Percentiles rank a stretch among this genome's conserved stretches.
phyloP scores from a whole-genome alignment of 2,888 invertebrate genomes.

The Chromoteleia sp. region DNA sequence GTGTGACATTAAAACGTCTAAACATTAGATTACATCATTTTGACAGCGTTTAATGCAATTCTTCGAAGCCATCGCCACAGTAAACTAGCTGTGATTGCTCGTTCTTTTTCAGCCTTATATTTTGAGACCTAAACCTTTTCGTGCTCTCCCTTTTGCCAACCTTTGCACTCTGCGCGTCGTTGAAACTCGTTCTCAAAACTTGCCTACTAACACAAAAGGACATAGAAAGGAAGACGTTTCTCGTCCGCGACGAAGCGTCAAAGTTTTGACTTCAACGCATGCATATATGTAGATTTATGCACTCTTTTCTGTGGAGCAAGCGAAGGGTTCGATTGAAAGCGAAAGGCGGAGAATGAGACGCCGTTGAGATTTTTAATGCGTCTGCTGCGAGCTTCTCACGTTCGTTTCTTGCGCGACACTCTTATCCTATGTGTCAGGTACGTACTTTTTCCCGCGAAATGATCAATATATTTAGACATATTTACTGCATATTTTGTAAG shows the following conservation, averaged over 20 bases:
- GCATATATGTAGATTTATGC: slow-evolving; percentile 83
- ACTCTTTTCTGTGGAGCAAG: slow-evolving; percentile 75
- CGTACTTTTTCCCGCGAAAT: slow-evolving; percentile 73
- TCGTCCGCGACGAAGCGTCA: slow-evolving; percentile 74
- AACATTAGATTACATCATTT: no score
- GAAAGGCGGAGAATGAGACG: slow-evolving; percentile 70
- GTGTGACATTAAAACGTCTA: no score
- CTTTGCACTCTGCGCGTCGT: slow-evolving; percentile 52
- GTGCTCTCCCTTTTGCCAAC: slow-evolving; percentile 22
- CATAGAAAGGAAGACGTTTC: slow-evolving; percentile 63
- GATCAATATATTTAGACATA: slow-evolving; percentile 67
- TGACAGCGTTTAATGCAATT: no score
- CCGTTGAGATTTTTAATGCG: slow-evolving; percentile 69
- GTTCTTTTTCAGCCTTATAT: slow-evolving; percentile 70
- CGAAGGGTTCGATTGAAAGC: slow-evolving; percentile 74
- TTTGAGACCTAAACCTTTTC: slow-evolving; percentile 32
- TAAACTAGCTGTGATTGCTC: slow-evolving; percentile 38
- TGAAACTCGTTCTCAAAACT: slow-evolving; percentile 73
- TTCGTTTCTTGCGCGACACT: slow-evolving; percentile 60
- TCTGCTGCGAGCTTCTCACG: slow-evolving; percentile 72
- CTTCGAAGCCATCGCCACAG: background rate
- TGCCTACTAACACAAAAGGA: slow-evolving; percentile 64
- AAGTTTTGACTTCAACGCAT: slow-evolving; percentile 80
- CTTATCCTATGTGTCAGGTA: slow-evolving; percentile 74
- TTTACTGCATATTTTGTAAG: slow-evolving; percentile 48